These are phyloP conservation scores for Emmelina monodactyla DNA, from an alignment of 2,888 invertebrate species.

Conservation along the genomic window DNA sequence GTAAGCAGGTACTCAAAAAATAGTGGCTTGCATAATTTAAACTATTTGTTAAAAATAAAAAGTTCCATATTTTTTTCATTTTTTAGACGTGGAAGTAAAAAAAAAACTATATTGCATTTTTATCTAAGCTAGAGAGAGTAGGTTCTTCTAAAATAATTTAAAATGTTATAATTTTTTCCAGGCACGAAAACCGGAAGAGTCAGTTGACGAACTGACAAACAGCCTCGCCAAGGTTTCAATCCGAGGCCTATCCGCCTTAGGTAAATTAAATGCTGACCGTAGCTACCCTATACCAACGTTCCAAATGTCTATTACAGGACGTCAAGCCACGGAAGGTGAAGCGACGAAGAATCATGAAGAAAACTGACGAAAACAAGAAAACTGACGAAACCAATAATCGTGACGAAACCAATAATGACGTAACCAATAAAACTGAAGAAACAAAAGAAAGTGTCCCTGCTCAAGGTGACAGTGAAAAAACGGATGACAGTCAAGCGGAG, in stretches of 20 bases:
- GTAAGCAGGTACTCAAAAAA: too few species aligned
- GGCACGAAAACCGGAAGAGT: slow-evolving; percentile 37
- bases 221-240: slow-evolving; percentile 60
- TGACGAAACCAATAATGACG: slow-evolving; percentile 4
- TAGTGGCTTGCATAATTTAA: too few species aligned
- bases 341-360: slow-evolving; percentile 25
- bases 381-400: slow-evolving; percentile 7
- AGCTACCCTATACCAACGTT: slow-evolving; percentile 45
- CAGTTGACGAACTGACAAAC: slow-evolving; percentile 55
- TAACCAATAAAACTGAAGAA: slow-evolving; percentile 1
- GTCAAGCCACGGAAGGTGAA: slow-evolving; percentile 11
- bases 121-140: too few species aligned
- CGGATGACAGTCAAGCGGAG: slow-evolving; percentile 3
- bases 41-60: too few species aligned
- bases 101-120: too few species aligned
- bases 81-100: too few species aligned
- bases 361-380: slow-evolving; percentile 15
- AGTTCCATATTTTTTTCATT: too few species aligned
- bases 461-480: not conserved
- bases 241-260: slow-evolving; percentile 52
- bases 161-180: slow-evolving; percentile 39
- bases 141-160: too few species aligned
- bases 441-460: not conserved
- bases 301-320: slow-evolving; percentile 50
- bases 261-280: slow-evolving; percentile 51